A percentile compares a stretch with the other conserved stretches of the same genome.
Evolutionary conservation across 2,797 vertebrate genomes (phyloP).

Genomic region (Otolemur crassicaudatus): DNA sequence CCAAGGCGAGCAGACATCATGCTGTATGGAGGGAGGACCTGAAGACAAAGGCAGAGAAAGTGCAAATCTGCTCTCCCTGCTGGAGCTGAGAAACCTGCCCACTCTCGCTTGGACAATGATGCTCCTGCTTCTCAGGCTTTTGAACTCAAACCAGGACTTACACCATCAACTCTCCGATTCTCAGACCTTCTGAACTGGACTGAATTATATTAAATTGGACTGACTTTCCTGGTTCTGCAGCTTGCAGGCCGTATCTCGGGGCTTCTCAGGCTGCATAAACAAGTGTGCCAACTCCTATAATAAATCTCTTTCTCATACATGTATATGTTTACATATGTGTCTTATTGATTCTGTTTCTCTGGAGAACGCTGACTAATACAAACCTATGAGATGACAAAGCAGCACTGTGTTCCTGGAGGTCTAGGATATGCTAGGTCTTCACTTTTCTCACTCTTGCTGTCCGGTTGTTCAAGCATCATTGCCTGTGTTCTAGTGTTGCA

Average conservation of each 20-base stretch:
- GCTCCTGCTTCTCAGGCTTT: background rate
- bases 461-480: background rate
- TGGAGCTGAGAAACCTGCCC: background rate
- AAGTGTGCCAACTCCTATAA: background rate
- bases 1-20: background rate
- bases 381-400: background rate
- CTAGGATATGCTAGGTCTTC: background rate
- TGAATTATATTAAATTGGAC: background rate
- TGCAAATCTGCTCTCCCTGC: background rate
- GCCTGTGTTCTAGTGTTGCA: background rate
- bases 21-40: background rate
- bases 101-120: too few species aligned
- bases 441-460: too few species aligned
- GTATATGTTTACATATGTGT: background rate
- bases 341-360: background rate
- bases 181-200: background rate
- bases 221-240: background rate
- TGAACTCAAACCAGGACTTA: background rate
- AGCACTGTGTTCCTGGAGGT: background rate
- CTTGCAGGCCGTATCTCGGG: background rate
- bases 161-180: background rate
- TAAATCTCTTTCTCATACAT: background rate
- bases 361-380: background rate
- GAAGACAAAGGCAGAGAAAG: background rate
- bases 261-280: background rate